Percentiles rank a stretch among this genome's conserved stretches.
Conservation (phyloP, 2,888 invertebrate genomes). For the Diarsia rubi region DNA sequence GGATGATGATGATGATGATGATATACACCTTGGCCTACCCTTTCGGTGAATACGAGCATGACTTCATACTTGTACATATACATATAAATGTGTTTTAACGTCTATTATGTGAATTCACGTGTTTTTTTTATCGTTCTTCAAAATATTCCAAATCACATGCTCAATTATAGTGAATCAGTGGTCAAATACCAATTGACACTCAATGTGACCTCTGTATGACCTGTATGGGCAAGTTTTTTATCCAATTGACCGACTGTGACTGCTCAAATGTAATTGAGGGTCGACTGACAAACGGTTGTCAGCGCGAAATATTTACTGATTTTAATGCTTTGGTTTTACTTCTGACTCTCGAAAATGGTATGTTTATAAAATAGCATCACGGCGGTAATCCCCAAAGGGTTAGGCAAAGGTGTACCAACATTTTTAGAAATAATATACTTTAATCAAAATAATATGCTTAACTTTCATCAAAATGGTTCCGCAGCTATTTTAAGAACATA, state of each 20-base stretch:
- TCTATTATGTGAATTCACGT: no score
- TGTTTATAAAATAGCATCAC: background rate
- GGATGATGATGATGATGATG: no score
- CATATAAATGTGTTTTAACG: no score
- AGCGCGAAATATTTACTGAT: background rate
- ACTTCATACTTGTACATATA: no score
- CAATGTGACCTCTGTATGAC: constrained; percentile 24
- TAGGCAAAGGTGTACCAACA: no score
- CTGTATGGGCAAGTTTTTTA: background rate
- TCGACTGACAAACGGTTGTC: constrained; percentile 1
- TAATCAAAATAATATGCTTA: no score
- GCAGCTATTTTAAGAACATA: no score
- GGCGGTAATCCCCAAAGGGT: no score
- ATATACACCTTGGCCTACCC: no score
- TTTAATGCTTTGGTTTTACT: background rate
- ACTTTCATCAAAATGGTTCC: no score
- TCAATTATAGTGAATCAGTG: constrained; percentile 19
- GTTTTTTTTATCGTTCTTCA: background rate
- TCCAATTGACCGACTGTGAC: constrained; percentile 20
- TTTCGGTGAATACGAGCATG: no score
- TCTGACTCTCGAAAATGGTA: background rate
- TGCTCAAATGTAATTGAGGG: constrained; percentile 20
- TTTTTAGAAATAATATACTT: no score
- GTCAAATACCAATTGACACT: constrained; percentile 54
- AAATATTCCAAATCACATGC: constrained; percentile 4